Percentiles rank a stretch among this genome's conserved stretches.
Evolutionary conservation across 1,140 invertebrate species (phyloP).

Genomic region (Saccostrea glomerata): DNA sequence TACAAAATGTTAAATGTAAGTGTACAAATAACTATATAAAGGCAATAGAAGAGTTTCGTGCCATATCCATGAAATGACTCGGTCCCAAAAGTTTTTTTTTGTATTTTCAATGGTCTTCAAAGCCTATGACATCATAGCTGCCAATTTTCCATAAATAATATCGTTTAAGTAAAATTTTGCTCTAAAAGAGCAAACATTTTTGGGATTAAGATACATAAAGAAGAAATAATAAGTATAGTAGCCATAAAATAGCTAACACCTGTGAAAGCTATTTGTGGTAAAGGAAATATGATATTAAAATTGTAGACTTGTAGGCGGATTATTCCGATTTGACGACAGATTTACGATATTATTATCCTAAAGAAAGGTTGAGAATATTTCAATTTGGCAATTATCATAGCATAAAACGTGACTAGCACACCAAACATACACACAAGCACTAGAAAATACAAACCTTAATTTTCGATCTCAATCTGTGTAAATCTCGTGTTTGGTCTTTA

Average conservation of each 20-base stretch:
- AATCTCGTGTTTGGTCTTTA: conserved; percentile 79
- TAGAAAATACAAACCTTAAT: conserved; percentile 78
- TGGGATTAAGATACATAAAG: too few relatives aligned
- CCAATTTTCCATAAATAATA: too few relatives aligned
- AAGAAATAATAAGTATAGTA: background rate
- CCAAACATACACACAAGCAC: background rate
- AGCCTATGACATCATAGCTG: too few relatives aligned
- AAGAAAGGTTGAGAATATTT: background rate
- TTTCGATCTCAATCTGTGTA: conserved; percentile 79
- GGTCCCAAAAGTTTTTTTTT: too few relatives aligned
- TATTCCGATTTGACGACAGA: background rate
- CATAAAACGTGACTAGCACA: background rate
- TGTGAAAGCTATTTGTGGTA: background rate
- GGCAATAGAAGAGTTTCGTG: too few relatives aligned
- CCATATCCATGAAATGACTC: too few relatives aligned
- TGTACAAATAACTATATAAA: too few relatives aligned
- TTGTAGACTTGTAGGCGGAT: background rate
- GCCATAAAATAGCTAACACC: conserved; percentile 19
- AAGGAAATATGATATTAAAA: background rate
- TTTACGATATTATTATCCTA: background rate
- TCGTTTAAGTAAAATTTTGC: too few relatives aligned
- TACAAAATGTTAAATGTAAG: too few relatives aligned
- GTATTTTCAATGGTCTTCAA: too few relatives aligned
- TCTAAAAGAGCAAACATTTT: too few relatives aligned
- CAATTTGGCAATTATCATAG: background rate